Evolutionary conservation across 2,113 vertebrate species (phyloP).

Genomic region (Nibea coibor): DNA sequence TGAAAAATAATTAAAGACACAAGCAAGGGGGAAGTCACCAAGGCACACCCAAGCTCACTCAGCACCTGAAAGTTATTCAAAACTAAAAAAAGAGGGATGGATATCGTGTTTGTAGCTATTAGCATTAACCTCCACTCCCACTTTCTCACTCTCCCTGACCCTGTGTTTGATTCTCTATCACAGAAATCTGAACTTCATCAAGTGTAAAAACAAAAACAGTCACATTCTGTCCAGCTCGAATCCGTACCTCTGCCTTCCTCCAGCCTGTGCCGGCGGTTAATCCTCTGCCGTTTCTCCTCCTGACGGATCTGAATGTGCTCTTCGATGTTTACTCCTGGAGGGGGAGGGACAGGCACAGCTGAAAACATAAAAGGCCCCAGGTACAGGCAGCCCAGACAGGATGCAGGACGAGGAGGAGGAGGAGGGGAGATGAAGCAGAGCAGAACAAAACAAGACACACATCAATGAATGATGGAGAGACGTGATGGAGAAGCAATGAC

Average conservation of each 20-base stretch:
- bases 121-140: neutral
- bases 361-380: constrained; percentile 77
- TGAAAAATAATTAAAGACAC: constrained; percentile 68
- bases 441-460: constrained; percentile 79
- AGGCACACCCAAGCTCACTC: constrained; percentile 68
- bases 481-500: constrained; percentile 71
- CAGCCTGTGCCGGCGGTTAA: constrained; percentile 93
- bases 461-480: constrained; percentile 79
- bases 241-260: constrained; percentile 96
- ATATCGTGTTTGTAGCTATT: constrained; percentile 24
- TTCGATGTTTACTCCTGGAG: constrained; percentile 97
- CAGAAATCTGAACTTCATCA: neutral
- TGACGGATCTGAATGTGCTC: constrained; percentile 97
- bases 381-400: constrained; percentile 73
- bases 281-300: constrained; percentile 96
- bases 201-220: neutral
- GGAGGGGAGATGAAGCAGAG: constrained; percentile 70
- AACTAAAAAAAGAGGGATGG: constrained; percentile 19
- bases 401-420: constrained; percentile 39
- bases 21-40: constrained; percentile 75
- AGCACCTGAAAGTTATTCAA: constrained; percentile 42
- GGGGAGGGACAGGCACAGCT: constrained; percentile 97
- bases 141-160: constrained; percentile 1
- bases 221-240: constrained; percentile 8
- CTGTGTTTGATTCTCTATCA: constrained; percentile 8